These are phyloP conservation scores for Sakesphorus luctuosus DNA, from an alignment of 2,113 vertebrate genomes.

Conservation along the genomic window DNA sequence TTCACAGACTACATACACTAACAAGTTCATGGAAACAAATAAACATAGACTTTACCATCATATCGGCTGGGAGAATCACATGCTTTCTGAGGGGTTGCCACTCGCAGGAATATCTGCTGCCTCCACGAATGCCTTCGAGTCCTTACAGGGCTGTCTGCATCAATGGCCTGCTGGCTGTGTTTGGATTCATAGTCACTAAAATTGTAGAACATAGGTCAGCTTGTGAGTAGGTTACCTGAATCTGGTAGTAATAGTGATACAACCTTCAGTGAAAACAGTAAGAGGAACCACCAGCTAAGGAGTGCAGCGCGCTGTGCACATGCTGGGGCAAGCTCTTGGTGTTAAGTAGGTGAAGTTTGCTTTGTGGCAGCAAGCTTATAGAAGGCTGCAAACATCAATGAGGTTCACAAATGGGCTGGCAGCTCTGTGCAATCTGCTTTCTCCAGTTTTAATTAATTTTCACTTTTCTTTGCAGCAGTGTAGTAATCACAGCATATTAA, in stretches of 20 bases:
- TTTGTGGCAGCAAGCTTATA: background rate
- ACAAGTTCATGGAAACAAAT: background rate
- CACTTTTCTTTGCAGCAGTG: background rate
- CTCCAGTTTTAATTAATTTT: background rate
- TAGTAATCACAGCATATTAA: background rate
- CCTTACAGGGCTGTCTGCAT: constrained; percentile 77
- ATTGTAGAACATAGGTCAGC: background rate
- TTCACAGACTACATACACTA: background rate
- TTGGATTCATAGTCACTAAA: constrained; percentile 86
- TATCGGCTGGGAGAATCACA: constrained; percentile 83
- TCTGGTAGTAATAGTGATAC: background rate
- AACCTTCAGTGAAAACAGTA: background rate
- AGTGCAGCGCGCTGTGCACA: background rate
- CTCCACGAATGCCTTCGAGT: constrained; percentile 93
- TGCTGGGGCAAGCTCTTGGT: background rate
- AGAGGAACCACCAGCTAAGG: background rate
- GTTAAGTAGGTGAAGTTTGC: background rate
- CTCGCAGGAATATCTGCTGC: constrained; percentile 96
- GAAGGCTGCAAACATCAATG: background rate
- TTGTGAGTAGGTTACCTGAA: background rate
- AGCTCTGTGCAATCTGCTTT: background rate
- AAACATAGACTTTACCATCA: constrained; percentile 69
- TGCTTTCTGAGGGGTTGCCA: constrained; percentile 94
- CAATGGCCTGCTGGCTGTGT: constrained; percentile 65
- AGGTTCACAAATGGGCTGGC: background rate